phyloP scores from a whole-genome alignment of 92 coral and sea anemone species.

The Epizoanthus stellaris region DNA sequence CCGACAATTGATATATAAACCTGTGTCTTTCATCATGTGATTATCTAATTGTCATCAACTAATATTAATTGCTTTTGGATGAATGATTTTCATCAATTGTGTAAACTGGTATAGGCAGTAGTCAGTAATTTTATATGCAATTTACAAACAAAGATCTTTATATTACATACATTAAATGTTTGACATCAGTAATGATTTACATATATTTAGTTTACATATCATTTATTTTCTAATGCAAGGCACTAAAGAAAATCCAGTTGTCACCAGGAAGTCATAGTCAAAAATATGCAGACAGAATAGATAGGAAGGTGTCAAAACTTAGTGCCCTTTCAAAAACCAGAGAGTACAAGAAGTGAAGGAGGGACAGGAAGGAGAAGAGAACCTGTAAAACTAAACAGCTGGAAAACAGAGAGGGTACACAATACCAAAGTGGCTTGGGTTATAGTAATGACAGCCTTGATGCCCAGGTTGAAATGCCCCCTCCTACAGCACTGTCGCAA shows the following conservation, averaged over 20 bases:
- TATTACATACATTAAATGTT: too few relatives aligned
- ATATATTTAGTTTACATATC: too few relatives aligned
- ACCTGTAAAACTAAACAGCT: slow-evolving; percentile 14
- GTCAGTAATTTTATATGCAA: too few relatives aligned
- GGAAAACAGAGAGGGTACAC: slow-evolving; percentile 47
- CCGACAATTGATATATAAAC: too few relatives aligned
- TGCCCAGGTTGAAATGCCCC: slow-evolving; percentile 24
- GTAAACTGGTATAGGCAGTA: too few relatives aligned
- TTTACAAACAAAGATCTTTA: too few relatives aligned
- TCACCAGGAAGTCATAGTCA: slow-evolving; percentile 46
- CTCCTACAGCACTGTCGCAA: slow-evolving; percentile 26
- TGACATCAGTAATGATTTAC: too few relatives aligned
- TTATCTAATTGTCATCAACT: too few relatives aligned
- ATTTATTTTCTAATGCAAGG: too few relatives aligned
- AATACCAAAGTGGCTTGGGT: slow-evolving; percentile 60
- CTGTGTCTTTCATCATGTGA: too few relatives aligned
- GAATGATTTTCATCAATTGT: too few relatives aligned
- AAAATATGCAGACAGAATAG: slow-evolving; percentile 34
- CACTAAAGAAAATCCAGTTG: slow-evolving; percentile 43
- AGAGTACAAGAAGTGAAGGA: slow-evolving; percentile 41
- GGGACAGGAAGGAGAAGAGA: slow-evolving; percentile 13
- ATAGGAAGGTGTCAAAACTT: slow-evolving; percentile 32
- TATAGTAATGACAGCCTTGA: neutral
- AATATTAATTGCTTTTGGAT: too few relatives aligned
- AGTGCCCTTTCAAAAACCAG: slow-evolving; percentile 30